Conservation (phyloP, 2,113 vertebrate genomes). For the Philantomba maxwellii region DNA sequence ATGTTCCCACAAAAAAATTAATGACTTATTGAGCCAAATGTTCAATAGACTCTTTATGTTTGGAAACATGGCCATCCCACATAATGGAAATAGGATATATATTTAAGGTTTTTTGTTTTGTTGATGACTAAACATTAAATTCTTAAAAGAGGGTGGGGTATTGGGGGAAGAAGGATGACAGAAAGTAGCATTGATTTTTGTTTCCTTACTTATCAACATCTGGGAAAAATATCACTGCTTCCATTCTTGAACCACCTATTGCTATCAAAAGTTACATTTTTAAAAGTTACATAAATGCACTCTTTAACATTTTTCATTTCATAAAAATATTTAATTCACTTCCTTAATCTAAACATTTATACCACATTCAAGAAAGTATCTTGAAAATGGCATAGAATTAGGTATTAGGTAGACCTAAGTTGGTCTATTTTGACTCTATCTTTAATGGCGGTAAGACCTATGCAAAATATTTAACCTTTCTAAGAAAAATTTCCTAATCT, state of each 20-base stretch:
- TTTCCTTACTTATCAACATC: not conserved
- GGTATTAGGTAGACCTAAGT: not conserved
- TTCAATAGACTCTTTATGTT: not conserved
- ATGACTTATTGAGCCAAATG: not conserved
- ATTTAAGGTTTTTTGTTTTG: not conserved
- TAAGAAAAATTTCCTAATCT: not conserved
- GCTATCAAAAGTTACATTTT: not conserved
- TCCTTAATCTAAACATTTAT: not conserved
- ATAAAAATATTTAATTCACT: not conserved
- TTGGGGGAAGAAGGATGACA: not conserved
- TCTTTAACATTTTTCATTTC: not conserved
- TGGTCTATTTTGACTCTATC: not conserved
- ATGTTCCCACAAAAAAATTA: not conserved
- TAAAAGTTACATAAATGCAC: not conserved
- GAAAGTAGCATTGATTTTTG: not conserved
- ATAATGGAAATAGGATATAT: not conserved
- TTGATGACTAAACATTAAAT: slow-evolving; percentile 28
- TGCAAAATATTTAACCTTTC: not conserved
- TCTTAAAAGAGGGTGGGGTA: not conserved
- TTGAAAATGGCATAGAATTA: not conserved
- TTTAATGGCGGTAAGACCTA: not conserved
- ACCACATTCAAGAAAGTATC: not conserved
- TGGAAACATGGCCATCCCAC: not conserved
- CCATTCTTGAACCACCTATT: not conserved
- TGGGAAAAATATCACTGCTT: not conserved